A percentile compares a stretch with the other conserved stretches of the same genome.
Evolutionary conservation across 92 coral and sea anemone species (phyloP).

Genomic region (Porites divaricata): DNA sequence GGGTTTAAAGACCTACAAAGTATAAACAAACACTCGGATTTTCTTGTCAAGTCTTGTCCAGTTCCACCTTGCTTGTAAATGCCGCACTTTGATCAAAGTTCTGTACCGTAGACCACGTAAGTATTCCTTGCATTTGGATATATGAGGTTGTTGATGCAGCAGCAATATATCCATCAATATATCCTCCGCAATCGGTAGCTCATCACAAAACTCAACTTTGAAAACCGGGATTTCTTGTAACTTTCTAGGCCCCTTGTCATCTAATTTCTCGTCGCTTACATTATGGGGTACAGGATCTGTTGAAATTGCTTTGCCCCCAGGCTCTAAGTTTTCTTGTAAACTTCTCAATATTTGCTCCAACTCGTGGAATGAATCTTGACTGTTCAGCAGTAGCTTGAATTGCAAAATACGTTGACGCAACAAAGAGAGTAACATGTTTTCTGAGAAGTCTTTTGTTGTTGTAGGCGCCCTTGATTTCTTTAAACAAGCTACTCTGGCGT

Average conservation of each 20-base stretch:
- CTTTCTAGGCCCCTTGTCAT: no score
- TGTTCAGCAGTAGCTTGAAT: constrained; percentile 9
- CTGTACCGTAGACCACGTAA: constrained; percentile 26
- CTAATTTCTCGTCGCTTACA: no score
- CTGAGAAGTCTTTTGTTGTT: not conserved
- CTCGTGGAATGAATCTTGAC: constrained; percentile 37
- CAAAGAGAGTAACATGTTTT: not conserved
- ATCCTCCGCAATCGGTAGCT: not conserved
- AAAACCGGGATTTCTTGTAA: no score
- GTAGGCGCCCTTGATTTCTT: no score
- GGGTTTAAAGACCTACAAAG: no score
- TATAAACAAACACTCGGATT: no score
- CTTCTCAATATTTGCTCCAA: constrained; percentile 25
- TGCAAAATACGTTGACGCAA: not conserved
- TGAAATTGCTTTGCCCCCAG: no score
- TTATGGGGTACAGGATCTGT: no score
- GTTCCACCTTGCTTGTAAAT: not conserved
- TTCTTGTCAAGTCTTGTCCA: no score
- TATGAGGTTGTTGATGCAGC: constrained; percentile 31
- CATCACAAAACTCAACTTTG: no score
- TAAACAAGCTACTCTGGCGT: no score
- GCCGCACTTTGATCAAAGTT: constrained; percentile 1
- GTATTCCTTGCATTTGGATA: constrained; percentile 20
- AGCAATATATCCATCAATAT: constrained; percentile 38
- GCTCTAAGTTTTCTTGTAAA: constrained; percentile 6